Conservation (phyloP, 2,888 invertebrate genomes). For the Chrysolina haemoptera region DNA sequence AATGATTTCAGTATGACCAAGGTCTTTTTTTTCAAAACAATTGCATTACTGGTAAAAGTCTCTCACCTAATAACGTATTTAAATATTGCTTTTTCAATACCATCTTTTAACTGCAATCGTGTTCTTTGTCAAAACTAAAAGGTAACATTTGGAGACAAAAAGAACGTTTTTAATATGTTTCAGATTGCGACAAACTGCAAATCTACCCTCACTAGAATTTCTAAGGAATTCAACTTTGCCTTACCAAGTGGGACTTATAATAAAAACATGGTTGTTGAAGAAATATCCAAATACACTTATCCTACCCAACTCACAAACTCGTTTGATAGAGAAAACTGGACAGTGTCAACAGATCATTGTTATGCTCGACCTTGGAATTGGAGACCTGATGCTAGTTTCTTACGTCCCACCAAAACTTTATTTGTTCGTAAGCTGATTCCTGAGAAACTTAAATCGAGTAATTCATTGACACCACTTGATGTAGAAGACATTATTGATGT, state of each 20-base stretch:
- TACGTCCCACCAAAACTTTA: constrained; percentile 73
- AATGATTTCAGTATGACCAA: too few species aligned
- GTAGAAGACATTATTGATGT: constrained; percentile 69
- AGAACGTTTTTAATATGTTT: neutral
- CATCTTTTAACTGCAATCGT: too few species aligned
- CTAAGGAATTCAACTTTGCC: constrained; percentile 42
- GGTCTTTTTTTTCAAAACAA: too few species aligned
- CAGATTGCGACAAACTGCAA: neutral
- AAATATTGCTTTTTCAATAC: too few species aligned
- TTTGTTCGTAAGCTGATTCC: constrained; percentile 67
- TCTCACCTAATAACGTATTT: too few species aligned
- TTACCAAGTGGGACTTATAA: constrained; percentile 34
- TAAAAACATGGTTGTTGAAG: constrained; percentile 50
- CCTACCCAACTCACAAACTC: constrained; percentile 55
- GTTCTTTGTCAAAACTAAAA: too few species aligned
- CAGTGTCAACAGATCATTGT: constrained; percentile 78
- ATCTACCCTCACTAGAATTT: neutral
- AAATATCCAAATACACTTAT: constrained; percentile 54
- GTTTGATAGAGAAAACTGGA: constrained; percentile 58
- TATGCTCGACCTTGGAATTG: constrained; percentile 82
- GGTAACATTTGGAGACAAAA: too few species aligned
- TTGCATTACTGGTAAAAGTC: too few species aligned
- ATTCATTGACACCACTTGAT: constrained; percentile 56
- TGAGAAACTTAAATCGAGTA: constrained; percentile 57
- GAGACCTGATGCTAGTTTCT: constrained; percentile 76